Evolutionary conservation across 2,113 vertebrate species (phyloP), one percentile per base, ranked within the genome.

Genomic region (Paramisgurnus dabryanus): DNA sequence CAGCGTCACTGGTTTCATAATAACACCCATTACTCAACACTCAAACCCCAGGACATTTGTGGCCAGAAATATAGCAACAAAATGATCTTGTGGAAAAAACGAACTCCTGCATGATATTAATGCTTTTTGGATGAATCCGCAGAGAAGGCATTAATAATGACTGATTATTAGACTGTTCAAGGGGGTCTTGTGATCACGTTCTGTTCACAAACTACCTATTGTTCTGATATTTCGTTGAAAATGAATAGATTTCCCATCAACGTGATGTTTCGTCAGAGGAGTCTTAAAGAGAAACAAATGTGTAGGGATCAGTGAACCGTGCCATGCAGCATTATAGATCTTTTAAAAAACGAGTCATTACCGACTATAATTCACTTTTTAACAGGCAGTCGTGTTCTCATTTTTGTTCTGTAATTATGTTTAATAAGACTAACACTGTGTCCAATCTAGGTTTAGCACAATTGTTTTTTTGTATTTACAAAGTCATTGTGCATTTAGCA

Each of bases 21-120:
- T 77, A 84, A 77, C 49, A 66, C 15, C 78, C 45, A 72, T 84
- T 80, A 84, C 58, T 77, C 67, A 84, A 45, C 11, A n/a, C 74
- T 45, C n/a, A 67, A 65, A 55, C 57, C 63, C 63, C 61, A 22
- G 61, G 69, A 75, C 65, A 69, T 76, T 65, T 68, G 43, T 80
- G 78, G 77, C 57, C 67, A 68, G 18, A 73, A 78, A 73, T 82
- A 79, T 58, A 82, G 80, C 70, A 82, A 71, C 34, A 58, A 75
- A 85, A 76, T 71, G 39, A 47, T 61, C 12, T 49, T 3, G 76
- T 66, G 55, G 3, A 61, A 78, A 57, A 63, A 78, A 61, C 58
- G 67, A 34, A 72, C 63, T 66, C 60, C 39, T 11, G 43, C 41
- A 71, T 73, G 11, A 45, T 72, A 74, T 74, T 79, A 72, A 79